phyloP scores from a whole-genome alignment of 2,888 invertebrate species.

The Spialia ferax region DNA sequence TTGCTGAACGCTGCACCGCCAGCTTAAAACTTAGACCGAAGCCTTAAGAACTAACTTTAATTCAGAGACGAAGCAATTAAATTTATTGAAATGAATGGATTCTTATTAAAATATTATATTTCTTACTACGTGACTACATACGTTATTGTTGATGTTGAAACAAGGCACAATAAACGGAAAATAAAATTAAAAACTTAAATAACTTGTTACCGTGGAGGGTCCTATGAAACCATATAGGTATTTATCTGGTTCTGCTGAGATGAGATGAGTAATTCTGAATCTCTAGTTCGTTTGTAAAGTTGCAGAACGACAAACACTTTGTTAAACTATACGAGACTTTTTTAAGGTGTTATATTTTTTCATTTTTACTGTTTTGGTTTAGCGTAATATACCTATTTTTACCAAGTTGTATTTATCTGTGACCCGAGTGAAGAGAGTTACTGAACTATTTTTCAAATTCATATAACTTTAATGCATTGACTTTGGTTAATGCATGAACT shows the following conservation, averaged over 20 bases:
- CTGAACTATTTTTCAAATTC: conserved; percentile 13
- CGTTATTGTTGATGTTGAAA: too few species aligned
- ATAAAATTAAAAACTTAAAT: too few species aligned
- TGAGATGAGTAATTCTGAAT: not conserved
- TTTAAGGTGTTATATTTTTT: too few species aligned
- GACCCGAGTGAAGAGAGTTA: not conserved
- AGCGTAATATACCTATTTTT: too few species aligned
- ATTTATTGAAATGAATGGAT: conserved; percentile 32
- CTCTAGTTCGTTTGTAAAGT: not conserved
- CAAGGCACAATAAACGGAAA: too few species aligned
- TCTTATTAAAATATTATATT: too few species aligned
- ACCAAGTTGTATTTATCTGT: not conserved
- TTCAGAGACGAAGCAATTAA: conserved; percentile 33
- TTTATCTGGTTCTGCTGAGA: too few species aligned
- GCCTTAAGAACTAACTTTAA: conserved; percentile 35
- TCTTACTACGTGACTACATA: too few species aligned
- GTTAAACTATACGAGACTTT: too few species aligned
- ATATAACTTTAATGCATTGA: conserved; percentile 32
- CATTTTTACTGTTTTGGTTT: too few species aligned
- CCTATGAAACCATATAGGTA: too few species aligned
- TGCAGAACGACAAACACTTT: not conserved
- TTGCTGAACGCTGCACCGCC: not conserved
- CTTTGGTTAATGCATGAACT: conserved; percentile 34
- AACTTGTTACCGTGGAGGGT: too few species aligned
- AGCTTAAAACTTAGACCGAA: conserved; percentile 25